These are phyloP conservation scores for Pogoniulus pusillus DNA, from an alignment of 2,797 vertebrate species.

Conservation along the genomic window DNA sequence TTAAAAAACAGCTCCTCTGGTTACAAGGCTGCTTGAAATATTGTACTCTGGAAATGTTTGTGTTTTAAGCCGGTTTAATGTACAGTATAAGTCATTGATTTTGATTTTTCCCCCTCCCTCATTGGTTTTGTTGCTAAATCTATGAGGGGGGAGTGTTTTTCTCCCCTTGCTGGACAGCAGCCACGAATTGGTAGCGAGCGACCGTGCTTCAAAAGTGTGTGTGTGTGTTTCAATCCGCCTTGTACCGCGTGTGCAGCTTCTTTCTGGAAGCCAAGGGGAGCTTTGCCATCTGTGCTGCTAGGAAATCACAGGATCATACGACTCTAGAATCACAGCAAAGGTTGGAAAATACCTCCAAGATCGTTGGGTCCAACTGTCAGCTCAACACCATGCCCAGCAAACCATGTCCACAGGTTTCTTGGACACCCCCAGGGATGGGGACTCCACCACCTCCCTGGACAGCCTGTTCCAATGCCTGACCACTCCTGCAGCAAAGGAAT, in stretches of 20 bases:
- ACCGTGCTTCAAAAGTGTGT: neutral
- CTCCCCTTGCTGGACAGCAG: constrained; percentile 14
- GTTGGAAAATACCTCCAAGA: no score
- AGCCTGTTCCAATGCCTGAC: no score
- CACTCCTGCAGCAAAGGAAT: no score
- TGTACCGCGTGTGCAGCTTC: constrained; percentile 17
- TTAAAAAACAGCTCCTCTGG: constrained; percentile 66
- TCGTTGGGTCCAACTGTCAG: no score
- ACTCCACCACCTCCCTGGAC: no score
- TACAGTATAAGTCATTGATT: constrained; percentile 51
- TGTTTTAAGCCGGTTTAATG: constrained; percentile 47
- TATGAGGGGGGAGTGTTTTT: constrained; percentile 33
- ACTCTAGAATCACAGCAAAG: no score
- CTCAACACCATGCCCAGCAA: no score
- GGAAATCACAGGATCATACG: neutral
- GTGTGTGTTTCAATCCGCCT: constrained; percentile 31
- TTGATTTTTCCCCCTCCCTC: neutral
- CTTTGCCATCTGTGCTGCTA: neutral
- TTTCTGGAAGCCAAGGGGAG: constrained; percentile 29
- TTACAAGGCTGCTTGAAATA: constrained; percentile 67
- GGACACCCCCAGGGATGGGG: no score
- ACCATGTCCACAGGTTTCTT: no score
- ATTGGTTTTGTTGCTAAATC: constrained; percentile 52
- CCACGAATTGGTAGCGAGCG: constrained; percentile 22
- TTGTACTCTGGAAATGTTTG: constrained; percentile 67